A percentile compares a stretch with the other conserved stretches of the same genome.
Conservation (phyloP, 2,797 vertebrate genomes). For the Neoniphon sammara region DNA sequence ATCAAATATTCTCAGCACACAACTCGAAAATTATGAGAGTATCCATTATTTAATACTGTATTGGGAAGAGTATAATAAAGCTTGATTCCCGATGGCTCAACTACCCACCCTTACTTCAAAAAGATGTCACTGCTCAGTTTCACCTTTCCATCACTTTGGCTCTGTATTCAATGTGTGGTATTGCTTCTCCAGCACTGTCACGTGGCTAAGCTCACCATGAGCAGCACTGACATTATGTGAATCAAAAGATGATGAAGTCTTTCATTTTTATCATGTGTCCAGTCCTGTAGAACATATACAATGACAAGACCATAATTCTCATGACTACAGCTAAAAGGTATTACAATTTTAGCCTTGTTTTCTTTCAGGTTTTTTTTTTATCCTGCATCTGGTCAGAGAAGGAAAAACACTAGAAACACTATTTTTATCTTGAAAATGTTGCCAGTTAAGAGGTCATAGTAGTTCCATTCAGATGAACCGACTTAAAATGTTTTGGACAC, state of each 20-base stretch:
- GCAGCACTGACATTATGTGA: slow-evolving; percentile 28
- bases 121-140: slow-evolving; percentile 42
- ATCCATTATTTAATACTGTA: slow-evolving; percentile 35
- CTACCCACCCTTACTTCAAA: slow-evolving; percentile 16
- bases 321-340: no score
- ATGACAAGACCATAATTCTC: no score
- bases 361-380: no score
- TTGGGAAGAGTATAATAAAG: slow-evolving; percentile 26
- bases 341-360: no score
- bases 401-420: no score
- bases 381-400: no score
- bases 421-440: no score
- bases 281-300: neutral
- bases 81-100: slow-evolving; percentile 26
- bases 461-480: no score
- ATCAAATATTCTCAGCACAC: slow-evolving; percentile 24
- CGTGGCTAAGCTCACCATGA: neutral
- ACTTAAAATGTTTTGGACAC: no score
- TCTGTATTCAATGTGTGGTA: slow-evolving; percentile 30
- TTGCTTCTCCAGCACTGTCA: slow-evolving; percentile 2
- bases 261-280: neutral
- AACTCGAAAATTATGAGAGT: slow-evolving; percentile 43
- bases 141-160: slow-evolving; percentile 42
- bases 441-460: no score
- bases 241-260: slow-evolving; percentile 25